Evolutionary conservation across 2,888 invertebrate species (phyloP).

Genomic region (Strigamia crassipes): DNA sequence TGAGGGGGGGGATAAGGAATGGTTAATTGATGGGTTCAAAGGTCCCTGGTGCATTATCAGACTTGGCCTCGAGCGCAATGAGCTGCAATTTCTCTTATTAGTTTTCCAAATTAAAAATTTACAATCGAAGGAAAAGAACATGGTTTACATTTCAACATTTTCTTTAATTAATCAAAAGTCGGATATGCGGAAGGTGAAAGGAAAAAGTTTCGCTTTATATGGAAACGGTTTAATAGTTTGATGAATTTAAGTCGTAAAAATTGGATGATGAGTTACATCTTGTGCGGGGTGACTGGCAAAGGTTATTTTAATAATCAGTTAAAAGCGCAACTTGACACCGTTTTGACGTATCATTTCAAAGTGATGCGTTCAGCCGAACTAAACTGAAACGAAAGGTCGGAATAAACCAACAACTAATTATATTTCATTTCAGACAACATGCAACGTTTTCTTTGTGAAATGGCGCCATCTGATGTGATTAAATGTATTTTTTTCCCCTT

Average conservation of each 20-base stretch:
- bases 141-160: neutral
- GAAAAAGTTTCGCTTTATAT: neutral
- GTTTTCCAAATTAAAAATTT: slow-evolving; percentile 1
- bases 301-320: too few species aligned
- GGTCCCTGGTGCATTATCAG: neutral
- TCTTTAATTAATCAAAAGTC: neutral
- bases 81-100: slow-evolving; percentile 5
- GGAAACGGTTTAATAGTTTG: neutral
- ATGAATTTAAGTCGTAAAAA: neutral
- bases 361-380: too few species aligned
- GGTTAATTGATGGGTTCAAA: slow-evolving; percentile 21
- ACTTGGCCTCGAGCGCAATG: neutral
- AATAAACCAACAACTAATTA: too few species aligned
- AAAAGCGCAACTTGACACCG: too few species aligned
- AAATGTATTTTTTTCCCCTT: too few species aligned
- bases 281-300: too few species aligned
- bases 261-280: too few species aligned
- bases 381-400: too few species aligned
- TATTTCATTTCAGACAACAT: too few species aligned
- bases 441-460: too few species aligned
- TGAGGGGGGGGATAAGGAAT: neutral
- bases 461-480: too few species aligned
- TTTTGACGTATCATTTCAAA: too few species aligned
- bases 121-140: neutral
- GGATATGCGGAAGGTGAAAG: neutral